Conservation (phyloP, 2,888 invertebrate genomes). For the Smittia sp. region DNA sequence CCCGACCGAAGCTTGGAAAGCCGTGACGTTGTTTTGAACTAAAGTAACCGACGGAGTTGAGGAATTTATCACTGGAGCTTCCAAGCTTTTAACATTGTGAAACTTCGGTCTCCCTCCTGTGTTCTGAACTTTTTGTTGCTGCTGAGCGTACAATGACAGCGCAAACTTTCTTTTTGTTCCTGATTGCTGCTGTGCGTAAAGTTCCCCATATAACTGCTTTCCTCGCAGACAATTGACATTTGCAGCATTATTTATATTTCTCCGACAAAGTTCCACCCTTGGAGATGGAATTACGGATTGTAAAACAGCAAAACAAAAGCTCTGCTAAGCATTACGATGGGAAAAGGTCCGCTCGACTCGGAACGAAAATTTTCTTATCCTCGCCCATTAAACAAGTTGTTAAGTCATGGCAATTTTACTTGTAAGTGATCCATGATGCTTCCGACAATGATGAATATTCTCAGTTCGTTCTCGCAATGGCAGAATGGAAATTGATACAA, state of each 20-base stretch:
- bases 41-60: background rate
- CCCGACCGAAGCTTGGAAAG: background rate
- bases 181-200: conserved; percentile 35
- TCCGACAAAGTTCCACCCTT: background rate
- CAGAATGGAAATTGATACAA: background rate
- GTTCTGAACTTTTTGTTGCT: background rate
- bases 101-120: background rate
- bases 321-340: background rate
- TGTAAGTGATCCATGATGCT: background rate
- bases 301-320: conserved; percentile 7
- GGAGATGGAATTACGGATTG: background rate
- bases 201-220: conserved; percentile 28
- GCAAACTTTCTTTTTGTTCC: background rate
- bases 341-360: background rate
- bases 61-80: background rate
- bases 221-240: conserved; percentile 35
- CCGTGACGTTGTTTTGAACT: background rate
- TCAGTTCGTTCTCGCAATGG: background rate
- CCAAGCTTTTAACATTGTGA: background rate
- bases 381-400: background rate
- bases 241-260: conserved; percentile 34
- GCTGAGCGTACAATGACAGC: no score
- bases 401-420: background rate
- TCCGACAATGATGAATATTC: background rate
- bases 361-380: background rate